Conservation (phyloP, 1,140 invertebrate genomes). For the Listronotus bonariensis region DNA sequence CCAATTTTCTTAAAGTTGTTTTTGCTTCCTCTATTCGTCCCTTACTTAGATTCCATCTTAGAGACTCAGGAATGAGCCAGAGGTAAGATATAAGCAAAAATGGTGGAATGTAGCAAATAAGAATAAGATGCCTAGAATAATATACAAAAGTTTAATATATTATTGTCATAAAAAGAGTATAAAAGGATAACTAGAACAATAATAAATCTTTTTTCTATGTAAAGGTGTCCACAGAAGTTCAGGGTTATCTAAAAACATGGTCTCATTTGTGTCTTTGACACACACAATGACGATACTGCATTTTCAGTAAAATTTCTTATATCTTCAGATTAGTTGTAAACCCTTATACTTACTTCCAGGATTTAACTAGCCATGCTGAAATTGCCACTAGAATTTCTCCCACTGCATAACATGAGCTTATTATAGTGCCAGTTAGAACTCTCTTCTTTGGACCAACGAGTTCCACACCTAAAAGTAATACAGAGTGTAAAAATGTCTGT, state of each 20-base stretch:
- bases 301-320: no score
- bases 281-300: no score
- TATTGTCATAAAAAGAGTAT: no score
- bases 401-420: conserved; percentile 72
- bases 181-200: no score
- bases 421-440: conserved; percentile 73
- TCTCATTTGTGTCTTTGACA: no score
- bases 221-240: no score
- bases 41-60: conserved; percentile 59
- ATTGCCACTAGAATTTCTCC: conserved; percentile 75
- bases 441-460: conserved; percentile 75
- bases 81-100: conserved; percentile 47
- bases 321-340: no score
- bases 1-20: conserved; percentile 51
- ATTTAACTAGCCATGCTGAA: conserved; percentile 71
- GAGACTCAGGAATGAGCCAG: conserved; percentile 59
- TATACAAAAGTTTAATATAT: no score
- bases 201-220: no score
- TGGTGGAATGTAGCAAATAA: conserved; percentile 44
- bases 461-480: conserved; percentile 43
- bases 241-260: no score
- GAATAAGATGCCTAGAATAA: conserved; percentile 59
- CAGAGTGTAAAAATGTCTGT: conserved; percentile 3
- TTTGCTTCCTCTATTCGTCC: conserved; percentile 60
- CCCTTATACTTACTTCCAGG: conserved; percentile 62